phyloP scores from a whole-genome alignment of 2,797 vertebrate species.

The Xenopus petersii region DNA sequence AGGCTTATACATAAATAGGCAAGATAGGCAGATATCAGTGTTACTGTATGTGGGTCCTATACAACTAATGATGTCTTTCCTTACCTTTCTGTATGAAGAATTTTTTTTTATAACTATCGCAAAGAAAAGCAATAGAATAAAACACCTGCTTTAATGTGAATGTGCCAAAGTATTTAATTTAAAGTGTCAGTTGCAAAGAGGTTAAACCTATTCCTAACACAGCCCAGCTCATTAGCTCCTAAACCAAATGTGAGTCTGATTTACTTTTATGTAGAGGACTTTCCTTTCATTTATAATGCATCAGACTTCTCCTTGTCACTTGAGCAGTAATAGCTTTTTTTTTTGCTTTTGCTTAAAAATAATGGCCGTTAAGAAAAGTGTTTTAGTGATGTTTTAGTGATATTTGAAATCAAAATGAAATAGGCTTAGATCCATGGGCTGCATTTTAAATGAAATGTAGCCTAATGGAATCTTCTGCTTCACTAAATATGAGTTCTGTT shows the following conservation, averaged over 20 bases:
- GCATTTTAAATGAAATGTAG: not conserved
- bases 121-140: too few species aligned
- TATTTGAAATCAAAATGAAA: slow-evolving; percentile 21
- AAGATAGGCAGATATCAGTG: too few species aligned
- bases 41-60: too few species aligned
- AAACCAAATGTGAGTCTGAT: slow-evolving; percentile 1
- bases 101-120: too few species aligned
- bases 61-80: too few species aligned
- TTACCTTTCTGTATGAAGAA: too few species aligned
- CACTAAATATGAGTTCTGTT: too few species aligned
- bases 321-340: not conserved
- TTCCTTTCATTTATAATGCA: slow-evolving; percentile 12
- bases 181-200: too few species aligned
- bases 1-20: too few species aligned
- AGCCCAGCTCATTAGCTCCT: not conserved
- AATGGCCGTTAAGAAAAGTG: slow-evolving; percentile 23
- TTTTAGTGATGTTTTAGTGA: slow-evolving; percentile 16
- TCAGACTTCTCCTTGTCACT: slow-evolving; percentile 20
- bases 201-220: not conserved
- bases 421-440: not conserved
- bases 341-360: slow-evolving; percentile 2
- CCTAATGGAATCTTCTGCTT: not conserved
- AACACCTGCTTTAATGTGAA: too few species aligned
- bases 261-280: not conserved
- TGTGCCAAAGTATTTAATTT: too few species aligned